Evolutionary conservation across 2,888 invertebrate species (phyloP), one percentile per base, ranked within the genome.

Genomic region (Stomorhina lunata): DNA sequence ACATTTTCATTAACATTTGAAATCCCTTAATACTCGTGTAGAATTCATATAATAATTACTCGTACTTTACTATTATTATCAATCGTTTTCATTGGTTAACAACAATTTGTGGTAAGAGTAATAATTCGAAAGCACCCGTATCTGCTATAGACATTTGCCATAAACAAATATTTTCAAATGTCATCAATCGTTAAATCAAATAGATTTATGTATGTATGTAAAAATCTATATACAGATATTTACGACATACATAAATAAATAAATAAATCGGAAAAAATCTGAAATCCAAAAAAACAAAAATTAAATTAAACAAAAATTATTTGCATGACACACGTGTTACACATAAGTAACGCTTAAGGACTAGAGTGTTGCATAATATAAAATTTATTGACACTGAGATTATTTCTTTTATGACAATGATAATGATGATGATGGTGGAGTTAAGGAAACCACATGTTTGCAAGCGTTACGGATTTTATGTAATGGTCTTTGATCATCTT

Each of bases 131-230:
- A 25, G 61, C 69, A 25, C 2, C 50, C 50, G 7, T 22, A 73
- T 22, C n/a, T n/a, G n/a, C n/a, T n/a, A n/a, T n/a, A n/a, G n/a
- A n/a, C n/a, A n/a, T 63, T 45, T 45, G 27, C 29, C 27, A 63
- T 45, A 63, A 34, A 65, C 20, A 71, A 37, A 78, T 15, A 71
- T 45, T 45, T 57, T 57, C 65, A 71, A 69, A 69, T 77, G 77
- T 69, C 71, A 65, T 71, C 71, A 55, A 57, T 71, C 57, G 34
- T 48, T 65, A 65, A 65, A 69, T 25, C 71, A 55, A 79, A 65
- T 37, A 57, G 65, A 78, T 48, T 71, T 71, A 57, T 65, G 29
- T 17, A 65, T 37, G 55, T 22, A 53, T n/a, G n/a, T n/a, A n/a
- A n/a, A n/a, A n/a, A n/a, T n/a, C n/a, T n/a, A n/a, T n/a, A n/a